Conservation (phyloP, 2,888 invertebrate species). For the Caenorhabditis sp. region DNA sequence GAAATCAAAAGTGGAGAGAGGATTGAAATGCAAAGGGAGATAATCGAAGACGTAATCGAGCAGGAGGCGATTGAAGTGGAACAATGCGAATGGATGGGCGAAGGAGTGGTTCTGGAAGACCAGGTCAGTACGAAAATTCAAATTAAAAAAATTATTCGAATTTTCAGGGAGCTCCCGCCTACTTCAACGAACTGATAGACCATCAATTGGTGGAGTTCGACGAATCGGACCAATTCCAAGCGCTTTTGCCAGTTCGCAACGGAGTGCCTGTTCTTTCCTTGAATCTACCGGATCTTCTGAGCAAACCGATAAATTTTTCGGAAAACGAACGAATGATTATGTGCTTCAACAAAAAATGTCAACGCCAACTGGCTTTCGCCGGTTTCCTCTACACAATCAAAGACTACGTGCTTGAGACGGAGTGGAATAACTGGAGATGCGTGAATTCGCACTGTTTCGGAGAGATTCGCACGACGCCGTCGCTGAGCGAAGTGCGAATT, state of each 20-base stretch:
- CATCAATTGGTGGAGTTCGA: conserved; percentile 24
- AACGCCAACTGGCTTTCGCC: conserved; percentile 54
- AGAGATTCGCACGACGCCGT: conserved; percentile 55
- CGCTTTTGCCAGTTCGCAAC: conserved; percentile 45
- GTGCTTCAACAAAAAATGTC: conserved; percentile 64
- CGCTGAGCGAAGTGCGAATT: conserved; percentile 40
- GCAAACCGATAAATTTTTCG: conserved; percentile 21
- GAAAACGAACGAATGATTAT: conserved; percentile 21
- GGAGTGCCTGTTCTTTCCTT: conserved; percentile 51
- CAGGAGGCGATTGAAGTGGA: conserved; percentile 26
- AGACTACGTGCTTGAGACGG: conserved; percentile 34
- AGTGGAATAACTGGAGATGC: conserved; percentile 62
- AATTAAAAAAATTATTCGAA: neutral
- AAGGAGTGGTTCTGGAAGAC: neutral
- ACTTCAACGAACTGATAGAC: conserved; percentile 11
- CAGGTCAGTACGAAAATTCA: neutral
- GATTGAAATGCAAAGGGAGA: conserved; percentile 14
- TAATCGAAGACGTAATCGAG: conserved; percentile 38
- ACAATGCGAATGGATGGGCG: conserved; percentile 34
- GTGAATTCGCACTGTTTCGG: conserved; percentile 56
- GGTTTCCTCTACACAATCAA: conserved; percentile 62
- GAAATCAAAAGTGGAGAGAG: conserved; percentile 10
- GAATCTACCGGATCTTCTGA: conserved; percentile 56
- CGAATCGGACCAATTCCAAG: conserved; percentile 25
- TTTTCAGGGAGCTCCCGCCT: conserved; percentile 9